These are phyloP conservation scores for Latrodectus hesperus DNA, from an alignment of 2,888 invertebrate species.

Conservation along the genomic window DNA sequence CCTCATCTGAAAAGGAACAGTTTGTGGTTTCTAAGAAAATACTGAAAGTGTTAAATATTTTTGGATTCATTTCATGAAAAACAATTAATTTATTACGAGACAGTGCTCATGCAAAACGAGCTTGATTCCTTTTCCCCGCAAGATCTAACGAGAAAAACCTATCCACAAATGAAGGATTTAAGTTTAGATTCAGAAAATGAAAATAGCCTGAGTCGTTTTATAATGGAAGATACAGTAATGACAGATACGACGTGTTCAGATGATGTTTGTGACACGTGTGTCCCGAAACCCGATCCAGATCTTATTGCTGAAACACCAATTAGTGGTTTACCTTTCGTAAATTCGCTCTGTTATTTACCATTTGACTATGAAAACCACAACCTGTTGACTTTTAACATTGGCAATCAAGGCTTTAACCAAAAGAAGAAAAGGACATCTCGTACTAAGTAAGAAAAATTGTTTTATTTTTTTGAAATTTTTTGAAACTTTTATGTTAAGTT, in stretches of 20 bases:
- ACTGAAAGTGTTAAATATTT: no score
- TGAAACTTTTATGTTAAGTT: no score
- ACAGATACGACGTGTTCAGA: conserved; percentile 41
- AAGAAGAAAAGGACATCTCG: conserved; percentile 36
- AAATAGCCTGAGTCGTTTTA: conserved; percentile 52
- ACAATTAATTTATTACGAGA: no score
- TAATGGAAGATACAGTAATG: conserved; percentile 1
- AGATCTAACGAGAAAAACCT: background rate
- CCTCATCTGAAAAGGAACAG: no score
- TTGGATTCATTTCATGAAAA: no score
- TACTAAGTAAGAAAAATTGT: conserved; percentile 29
- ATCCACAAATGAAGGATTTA: conserved; percentile 49
- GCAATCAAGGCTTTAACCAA: conserved; percentile 22
- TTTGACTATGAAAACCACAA: conserved; percentile 46
- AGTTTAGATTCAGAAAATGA: conserved; percentile 46
- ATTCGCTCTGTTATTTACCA: conserved; percentile 56
- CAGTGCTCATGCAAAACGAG: background rate
- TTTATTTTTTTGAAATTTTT: no score
- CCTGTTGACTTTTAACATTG: conserved; percentile 38
- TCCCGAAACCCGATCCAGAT: conserved; percentile 29
- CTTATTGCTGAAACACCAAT: background rate
- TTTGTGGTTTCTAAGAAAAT: no score
- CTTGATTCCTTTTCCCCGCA: background rate
- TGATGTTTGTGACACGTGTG: conserved; percentile 18
- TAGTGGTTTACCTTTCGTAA: conserved; percentile 38